Evolutionary conservation across 2,888 invertebrate genomes (phyloP).

Genomic region (Prosopocoilus inquinatus): DNA sequence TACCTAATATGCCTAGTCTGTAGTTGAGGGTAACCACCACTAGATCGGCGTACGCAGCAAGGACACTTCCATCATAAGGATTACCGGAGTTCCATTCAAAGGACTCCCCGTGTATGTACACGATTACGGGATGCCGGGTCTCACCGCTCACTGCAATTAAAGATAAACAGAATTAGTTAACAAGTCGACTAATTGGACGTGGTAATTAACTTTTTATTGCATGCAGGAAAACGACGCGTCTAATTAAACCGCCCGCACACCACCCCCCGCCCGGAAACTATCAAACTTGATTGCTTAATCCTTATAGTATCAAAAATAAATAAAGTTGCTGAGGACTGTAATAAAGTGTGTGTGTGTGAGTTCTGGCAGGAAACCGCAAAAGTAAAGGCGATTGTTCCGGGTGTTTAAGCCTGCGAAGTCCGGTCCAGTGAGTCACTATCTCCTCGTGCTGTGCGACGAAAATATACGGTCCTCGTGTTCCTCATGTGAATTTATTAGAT

Average conservation of each 20-base stretch:
- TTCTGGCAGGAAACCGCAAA: slow-evolving; percentile 40
- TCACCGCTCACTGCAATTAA: slow-evolving; percentile 56
- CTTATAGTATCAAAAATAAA: too few species aligned
- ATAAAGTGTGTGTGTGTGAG: too few species aligned
- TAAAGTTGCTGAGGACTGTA: too few species aligned
- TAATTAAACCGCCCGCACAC: slow-evolving; percentile 20
- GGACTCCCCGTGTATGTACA: slow-evolving; percentile 84
- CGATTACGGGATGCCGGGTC: slow-evolving; percentile 68
- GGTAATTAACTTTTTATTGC: too few species aligned
- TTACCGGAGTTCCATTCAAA: slow-evolving; percentile 97
- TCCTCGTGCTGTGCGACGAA: background rate
- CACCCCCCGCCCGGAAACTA: too few species aligned
- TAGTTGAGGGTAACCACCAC: slow-evolving; percentile 97
- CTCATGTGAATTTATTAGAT: slow-evolving; percentile 34
- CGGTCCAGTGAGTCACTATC: background rate
- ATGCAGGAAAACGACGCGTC: too few species aligned
- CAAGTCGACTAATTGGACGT: too few species aligned
- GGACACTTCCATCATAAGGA: slow-evolving; percentile 92
- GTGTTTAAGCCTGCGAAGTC: slow-evolving; percentile 36
- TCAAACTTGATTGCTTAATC: too few species aligned
- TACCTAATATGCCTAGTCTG: slow-evolving; percentile 85
- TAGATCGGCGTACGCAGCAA: slow-evolving; percentile 87
- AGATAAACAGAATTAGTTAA: background rate
- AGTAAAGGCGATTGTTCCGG: slow-evolving; percentile 43
- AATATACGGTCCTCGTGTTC: slow-evolving; percentile 30